A percentile compares a stretch with the other conserved stretches of the same genome.
Conservation (phyloP, 2,888 invertebrate species). For the Dryocosmus kuriphilus region DNA sequence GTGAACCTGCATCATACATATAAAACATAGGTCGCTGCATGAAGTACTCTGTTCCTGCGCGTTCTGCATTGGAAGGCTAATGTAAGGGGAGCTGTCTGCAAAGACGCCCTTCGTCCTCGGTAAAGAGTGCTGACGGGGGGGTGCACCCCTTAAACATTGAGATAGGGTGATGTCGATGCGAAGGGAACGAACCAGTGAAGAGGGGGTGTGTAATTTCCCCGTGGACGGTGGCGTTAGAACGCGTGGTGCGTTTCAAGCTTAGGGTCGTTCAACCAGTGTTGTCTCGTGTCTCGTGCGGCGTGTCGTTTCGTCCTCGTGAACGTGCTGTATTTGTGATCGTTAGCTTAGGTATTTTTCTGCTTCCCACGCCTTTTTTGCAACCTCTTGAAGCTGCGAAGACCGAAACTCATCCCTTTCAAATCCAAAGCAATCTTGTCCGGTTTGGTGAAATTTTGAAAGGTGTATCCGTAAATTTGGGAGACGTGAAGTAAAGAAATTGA, state of each 20-base stretch:
- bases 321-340: conserved; percentile 72
- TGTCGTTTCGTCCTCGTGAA: conserved; percentile 71
- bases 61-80: conserved; percentile 60
- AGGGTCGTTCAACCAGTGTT: conserved; percentile 75
- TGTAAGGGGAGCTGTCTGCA: conserved; percentile 61
- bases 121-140: conserved; percentile 60
- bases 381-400: too few species aligned
- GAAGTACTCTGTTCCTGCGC: background rate
- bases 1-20: background rate
- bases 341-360: conserved; percentile 60
- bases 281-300: conserved; percentile 73
- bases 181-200: conserved; percentile 47
- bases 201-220: conserved; percentile 71
- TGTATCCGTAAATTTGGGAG: background rate
- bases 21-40: background rate
- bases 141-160: conserved; percentile 62
- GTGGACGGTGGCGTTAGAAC: conserved; percentile 66
- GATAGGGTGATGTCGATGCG: conserved; percentile 65
- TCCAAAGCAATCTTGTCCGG: background rate
- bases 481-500: background rate
- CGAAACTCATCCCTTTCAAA: background rate
- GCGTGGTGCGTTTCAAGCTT: conserved; percentile 63
- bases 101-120: conserved; percentile 64
- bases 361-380: conserved; percentile 22
- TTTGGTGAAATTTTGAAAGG: background rate